Evolutionary conservation across 2,113 vertebrate genomes (phyloP).

Genomic region (Xyrauchen texanus): DNA sequence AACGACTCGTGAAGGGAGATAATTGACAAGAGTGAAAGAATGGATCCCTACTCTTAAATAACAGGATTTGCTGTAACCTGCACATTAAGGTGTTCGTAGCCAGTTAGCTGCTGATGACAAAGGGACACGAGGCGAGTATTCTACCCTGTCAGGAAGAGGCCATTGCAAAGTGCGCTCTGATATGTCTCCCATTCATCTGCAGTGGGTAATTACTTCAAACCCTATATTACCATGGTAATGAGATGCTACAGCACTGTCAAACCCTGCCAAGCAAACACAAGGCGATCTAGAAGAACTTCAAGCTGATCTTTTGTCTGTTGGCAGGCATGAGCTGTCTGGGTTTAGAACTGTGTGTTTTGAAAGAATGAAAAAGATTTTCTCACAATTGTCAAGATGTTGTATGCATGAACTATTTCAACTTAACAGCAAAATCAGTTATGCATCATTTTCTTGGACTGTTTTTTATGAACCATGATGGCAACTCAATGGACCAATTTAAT

Average conservation of each 20-base stretch:
- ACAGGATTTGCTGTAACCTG: slow-evolving; percentile 87
- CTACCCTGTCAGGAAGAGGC: slow-evolving; percentile 91
- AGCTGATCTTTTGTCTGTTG: slow-evolving; percentile 42
- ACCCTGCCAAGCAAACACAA: slow-evolving; percentile 81
- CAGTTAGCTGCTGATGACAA: slow-evolving; percentile 92
- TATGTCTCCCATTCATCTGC: slow-evolving; percentile 84
- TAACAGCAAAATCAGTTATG: slow-evolving; percentile 15
- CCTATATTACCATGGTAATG: slow-evolving; percentile 95
- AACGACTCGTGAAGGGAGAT: slow-evolving; percentile 53
- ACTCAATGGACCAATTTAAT: background rate
- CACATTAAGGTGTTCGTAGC: slow-evolving; percentile 91
- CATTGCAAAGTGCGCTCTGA: slow-evolving; percentile 83
- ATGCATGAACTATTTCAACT: background rate
- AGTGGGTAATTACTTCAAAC: slow-evolving; percentile 89
- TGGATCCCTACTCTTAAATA: slow-evolving; percentile 88
- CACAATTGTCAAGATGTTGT: background rate
- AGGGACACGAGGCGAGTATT: slow-evolving; percentile 87
- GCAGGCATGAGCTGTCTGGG: slow-evolving; percentile 21
- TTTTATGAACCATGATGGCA: background rate
- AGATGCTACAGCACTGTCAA: slow-evolving; percentile 78
- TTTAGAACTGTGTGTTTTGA: background rate
- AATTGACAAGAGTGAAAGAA: slow-evolving; percentile 81
- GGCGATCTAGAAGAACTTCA: slow-evolving; percentile 56
- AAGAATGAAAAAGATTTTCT: background rate
- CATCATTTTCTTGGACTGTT: slow-evolving; percentile 20